Conservation (phyloP, 2,113 vertebrate species). For the Pangasianodon hypophthalmus region DNA sequence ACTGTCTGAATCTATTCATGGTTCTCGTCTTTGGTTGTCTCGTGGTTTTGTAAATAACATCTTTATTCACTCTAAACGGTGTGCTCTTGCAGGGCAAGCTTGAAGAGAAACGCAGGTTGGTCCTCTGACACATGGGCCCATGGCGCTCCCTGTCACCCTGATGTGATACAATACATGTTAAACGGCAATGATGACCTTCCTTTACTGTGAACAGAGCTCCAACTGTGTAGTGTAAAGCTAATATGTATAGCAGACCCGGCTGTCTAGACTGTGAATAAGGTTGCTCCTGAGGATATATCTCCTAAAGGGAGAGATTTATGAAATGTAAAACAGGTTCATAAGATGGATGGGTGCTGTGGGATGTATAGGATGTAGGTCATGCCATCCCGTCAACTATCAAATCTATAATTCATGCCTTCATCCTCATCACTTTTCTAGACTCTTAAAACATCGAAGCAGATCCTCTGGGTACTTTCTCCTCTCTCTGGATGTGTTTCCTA, state of each 20-base stretch:
- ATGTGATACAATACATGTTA: background rate
- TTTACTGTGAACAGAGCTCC: constrained; percentile 11
- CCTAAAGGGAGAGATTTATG: background rate
- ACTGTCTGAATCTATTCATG: background rate
- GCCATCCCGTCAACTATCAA: background rate
- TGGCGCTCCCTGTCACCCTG: background rate
- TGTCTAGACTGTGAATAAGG: constrained; percentile 18
- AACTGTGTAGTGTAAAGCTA: background rate
- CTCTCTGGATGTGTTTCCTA: constrained; percentile 1
- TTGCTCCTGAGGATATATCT: background rate
- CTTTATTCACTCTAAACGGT: background rate
- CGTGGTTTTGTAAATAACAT: background rate
- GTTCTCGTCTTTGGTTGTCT: background rate
- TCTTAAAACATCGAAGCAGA: background rate
- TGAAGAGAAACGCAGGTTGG: background rate
- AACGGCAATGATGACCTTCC: background rate
- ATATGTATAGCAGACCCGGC: constrained; percentile 17
- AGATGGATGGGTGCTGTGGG: background rate
- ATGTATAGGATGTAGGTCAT: background rate
- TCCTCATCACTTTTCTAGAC: background rate
- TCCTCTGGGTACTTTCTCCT: background rate
- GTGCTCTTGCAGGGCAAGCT: background rate
- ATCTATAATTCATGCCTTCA: background rate
- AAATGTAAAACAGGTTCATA: background rate
- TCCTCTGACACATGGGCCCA: background rate